Conservation (phyloP, 2,888 invertebrate genomes). For the Agrochola lota region DNA sequence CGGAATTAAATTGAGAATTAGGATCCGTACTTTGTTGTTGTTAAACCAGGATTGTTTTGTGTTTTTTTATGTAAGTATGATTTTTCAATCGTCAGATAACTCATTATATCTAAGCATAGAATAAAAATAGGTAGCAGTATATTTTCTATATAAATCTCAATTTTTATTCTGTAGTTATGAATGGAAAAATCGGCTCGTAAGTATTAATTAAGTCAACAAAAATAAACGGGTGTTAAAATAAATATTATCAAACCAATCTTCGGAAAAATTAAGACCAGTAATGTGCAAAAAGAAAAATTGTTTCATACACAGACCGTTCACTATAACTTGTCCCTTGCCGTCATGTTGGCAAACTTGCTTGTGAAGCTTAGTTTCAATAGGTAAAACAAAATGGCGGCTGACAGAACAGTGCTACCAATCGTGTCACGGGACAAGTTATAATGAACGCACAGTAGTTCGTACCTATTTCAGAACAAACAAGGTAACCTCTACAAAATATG, state of each 20-base stretch:
- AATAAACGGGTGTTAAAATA: neutral
- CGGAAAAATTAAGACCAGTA: neutral
- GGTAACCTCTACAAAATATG: neutral
- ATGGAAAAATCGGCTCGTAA: neutral
- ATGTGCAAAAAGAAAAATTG: neutral
- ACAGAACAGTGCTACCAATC: no score
- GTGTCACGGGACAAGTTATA: no score
- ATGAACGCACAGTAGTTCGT: no score
- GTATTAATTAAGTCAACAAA: neutral
- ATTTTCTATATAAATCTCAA: neutral
- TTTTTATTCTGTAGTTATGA: neutral
- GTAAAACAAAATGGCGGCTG: no score
- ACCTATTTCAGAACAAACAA: constrained; percentile 1
- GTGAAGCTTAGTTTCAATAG: no score
- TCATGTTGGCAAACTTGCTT: no score
- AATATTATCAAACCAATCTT: neutral
- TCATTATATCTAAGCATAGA: no score
- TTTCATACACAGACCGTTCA: no score
- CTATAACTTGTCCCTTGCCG: no score
- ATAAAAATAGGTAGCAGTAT: neutral
- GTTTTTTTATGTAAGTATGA: neutral
- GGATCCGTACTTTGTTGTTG: neutral
- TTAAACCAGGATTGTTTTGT: neutral
- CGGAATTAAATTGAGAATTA: constrained; percentile 17
- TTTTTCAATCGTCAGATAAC: neutral